Evolutionary conservation across 2,797 vertebrate species (phyloP), one percentile per base, ranked within the genome.

Genomic region (Esox masquinongy): DNA sequence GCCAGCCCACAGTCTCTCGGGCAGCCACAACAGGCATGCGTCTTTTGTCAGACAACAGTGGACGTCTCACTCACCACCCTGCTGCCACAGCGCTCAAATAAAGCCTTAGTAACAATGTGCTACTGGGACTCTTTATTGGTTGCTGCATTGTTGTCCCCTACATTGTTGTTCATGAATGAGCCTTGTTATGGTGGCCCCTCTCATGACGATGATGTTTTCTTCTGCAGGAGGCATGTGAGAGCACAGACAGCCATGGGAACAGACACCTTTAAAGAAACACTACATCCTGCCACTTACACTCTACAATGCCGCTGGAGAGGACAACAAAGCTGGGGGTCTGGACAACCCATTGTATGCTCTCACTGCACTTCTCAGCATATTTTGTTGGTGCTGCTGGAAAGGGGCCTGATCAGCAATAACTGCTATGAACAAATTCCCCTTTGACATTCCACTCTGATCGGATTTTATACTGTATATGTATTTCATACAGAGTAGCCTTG

Each of bases 241-340:
- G 22, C 11, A 26, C 74, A 75, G 72, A 83, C 86, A 83, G 81
- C 70, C 78, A 51, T 53, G 64, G 88, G 81, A 84, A 88, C 80
- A 76, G 82, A 89, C 83, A 88, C 75, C 80, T 88, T 86, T 68
- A 80, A 82, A 84, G 70, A 85, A 85, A 85, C 83, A 90, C 79
- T 77, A 81, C 76, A 68, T 75, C 83, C 69, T 88, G 89, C 79
- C 71, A 83, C 68, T 88, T 88, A 80, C 72, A 83, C 67, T 70
- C 66, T 73, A 74, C 51, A 94, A 94, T 93, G 94, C 85, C 82
- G 89, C 80, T 86, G 84, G 90, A 88, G 85, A 88, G 85, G 93
- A 91, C 90, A 90, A 91, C 90, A 91, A 90, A 91, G 90, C 87
- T 89, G 83, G 89, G 92, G 87, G 87, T 84, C 87, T 92, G 90